Evolutionary conservation across 2,113 vertebrate species (phyloP), one percentile per base, ranked within the genome.

Genomic region (Mesoclemmys tuberculata): DNA sequence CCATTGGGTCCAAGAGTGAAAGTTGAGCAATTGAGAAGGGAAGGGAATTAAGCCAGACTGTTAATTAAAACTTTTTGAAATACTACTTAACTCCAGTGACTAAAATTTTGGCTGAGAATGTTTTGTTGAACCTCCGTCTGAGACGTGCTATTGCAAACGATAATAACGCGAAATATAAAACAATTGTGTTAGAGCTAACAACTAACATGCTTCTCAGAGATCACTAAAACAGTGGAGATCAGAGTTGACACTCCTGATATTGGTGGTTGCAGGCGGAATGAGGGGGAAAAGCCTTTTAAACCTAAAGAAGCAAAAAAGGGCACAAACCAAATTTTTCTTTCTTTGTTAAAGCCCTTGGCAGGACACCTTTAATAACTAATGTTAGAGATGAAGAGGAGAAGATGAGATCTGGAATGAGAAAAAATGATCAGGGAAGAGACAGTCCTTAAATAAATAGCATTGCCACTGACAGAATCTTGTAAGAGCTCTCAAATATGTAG

Each of bases 161-260:
- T 0, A 0, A 6, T 48, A 49, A 54, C 51, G 9, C 1, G 18
- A 92, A 90, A 38, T 56, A 9, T 79, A 35, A 35, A 29, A 31
- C 16, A 5, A 94, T 84, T 79, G 19, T 93, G 68, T 13, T 14
- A 35, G 61, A 54, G 31, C 14, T 95, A 84, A 51, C 77, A 88
- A n/a, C 48, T 46, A 80, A 41, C 51, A 41, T 0, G 61, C 3
- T 79, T 79, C 11, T 84, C 27, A 3, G 84, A 88, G 21, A 86
- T 84, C 71, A 84, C 24, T 52, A 49, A 27, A 87, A 12, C 49
- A 54, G 4, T 92, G 55, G 19, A 81, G 61, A 64, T 86, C 6
- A 88, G 75, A 41, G 49, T 55, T 41, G 14, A 75, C 13, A 83
- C 29, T 14, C 79, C 61, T 81, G 38, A 46, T 71, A 31, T 83